Percentiles rank a stretch among this genome's conserved stretches.
These are phyloP conservation scores for Drosophila affinis DNA, from an alignment of 2,888 invertebrate species.

Conservation along the genomic window DNA sequence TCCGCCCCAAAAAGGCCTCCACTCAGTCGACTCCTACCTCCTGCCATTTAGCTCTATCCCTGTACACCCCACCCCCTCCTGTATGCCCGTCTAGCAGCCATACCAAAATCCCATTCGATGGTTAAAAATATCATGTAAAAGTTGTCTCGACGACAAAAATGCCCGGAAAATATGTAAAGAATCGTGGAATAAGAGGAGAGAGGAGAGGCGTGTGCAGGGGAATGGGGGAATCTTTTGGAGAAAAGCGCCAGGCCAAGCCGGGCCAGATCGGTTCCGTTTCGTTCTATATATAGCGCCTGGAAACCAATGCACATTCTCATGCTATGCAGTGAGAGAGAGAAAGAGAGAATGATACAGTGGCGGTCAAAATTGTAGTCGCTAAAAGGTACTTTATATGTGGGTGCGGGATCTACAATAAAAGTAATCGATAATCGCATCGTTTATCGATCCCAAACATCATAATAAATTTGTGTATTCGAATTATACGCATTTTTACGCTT, in stretches of 20 bases:
- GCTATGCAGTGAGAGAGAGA: neutral
- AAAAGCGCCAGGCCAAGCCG: slow-evolving; percentile 43
- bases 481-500: no score
- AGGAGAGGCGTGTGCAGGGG: neutral
- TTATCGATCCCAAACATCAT: no score
- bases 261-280: slow-evolving; percentile 7
- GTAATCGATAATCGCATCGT: no score
- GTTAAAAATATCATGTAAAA: slow-evolving; percentile 56
- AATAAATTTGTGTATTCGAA: no score
- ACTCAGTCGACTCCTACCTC: slow-evolving; percentile 8
- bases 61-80: neutral
- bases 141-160: slow-evolving; percentile 54
- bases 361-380: neutral
- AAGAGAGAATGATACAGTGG: neutral
- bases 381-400: no score
- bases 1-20: slow-evolving; percentile 43
- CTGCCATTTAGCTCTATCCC: neutral
- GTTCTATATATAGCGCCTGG: neutral
- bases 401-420: no score
- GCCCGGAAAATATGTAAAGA: slow-evolving; percentile 37
- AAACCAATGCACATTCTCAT: neutral
- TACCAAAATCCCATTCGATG: slow-evolving; percentile 15
- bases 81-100: slow-evolving; percentile 2
- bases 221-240: slow-evolving; percentile 28
- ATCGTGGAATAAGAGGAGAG: slow-evolving; percentile 41